Conservation (phyloP, 2,888 invertebrate genomes). For the Synanthedon myopaeformis region DNA sequence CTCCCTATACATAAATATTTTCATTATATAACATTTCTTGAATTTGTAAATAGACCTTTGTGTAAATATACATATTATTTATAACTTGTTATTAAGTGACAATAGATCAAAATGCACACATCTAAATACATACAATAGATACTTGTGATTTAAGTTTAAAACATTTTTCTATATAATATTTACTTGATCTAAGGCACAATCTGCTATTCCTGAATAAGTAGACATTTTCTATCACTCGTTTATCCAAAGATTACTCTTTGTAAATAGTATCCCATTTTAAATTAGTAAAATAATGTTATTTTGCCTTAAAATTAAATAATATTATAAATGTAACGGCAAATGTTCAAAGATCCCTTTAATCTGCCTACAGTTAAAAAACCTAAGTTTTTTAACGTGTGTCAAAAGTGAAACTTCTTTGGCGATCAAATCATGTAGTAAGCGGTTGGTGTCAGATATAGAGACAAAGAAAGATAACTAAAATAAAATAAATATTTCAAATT, state of each 20-base stretch:
- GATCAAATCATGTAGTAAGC: too few relatives aligned
- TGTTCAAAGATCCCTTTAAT: slow-evolving; percentile 52
- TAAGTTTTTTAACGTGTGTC: too few relatives aligned
- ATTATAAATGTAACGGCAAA: slow-evolving; percentile 60
- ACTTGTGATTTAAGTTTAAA: slow-evolving; percentile 28
- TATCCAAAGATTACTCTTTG: slow-evolving; percentile 44
- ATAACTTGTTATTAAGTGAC: slow-evolving; percentile 20
- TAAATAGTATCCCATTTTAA: slow-evolving; percentile 34
- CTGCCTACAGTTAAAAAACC: slow-evolving; percentile 27
- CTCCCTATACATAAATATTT: slow-evolving; percentile 28
- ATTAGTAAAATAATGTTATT: slow-evolving; percentile 44
- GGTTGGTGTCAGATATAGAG: too few relatives aligned
- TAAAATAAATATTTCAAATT: too few relatives aligned
- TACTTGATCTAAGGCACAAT: slow-evolving; percentile 66
- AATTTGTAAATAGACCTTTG: slow-evolving; percentile 11
- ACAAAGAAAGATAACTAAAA: too few relatives aligned
- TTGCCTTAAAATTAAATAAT: slow-evolving; percentile 39
- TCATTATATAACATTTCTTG: slow-evolving; percentile 29
- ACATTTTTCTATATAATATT: slow-evolving; percentile 18
- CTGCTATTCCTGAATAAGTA: slow-evolving; percentile 53
- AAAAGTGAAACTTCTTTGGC: too few relatives aligned
- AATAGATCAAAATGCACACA: slow-evolving; percentile 43
- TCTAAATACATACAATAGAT: slow-evolving; percentile 26
- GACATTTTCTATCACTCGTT: slow-evolving; percentile 37
- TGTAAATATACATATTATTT: slow-evolving; percentile 11